Evolutionary conservation across 2,888 invertebrate genomes (phyloP).

Genomic region (Schizaphis graminum): DNA sequence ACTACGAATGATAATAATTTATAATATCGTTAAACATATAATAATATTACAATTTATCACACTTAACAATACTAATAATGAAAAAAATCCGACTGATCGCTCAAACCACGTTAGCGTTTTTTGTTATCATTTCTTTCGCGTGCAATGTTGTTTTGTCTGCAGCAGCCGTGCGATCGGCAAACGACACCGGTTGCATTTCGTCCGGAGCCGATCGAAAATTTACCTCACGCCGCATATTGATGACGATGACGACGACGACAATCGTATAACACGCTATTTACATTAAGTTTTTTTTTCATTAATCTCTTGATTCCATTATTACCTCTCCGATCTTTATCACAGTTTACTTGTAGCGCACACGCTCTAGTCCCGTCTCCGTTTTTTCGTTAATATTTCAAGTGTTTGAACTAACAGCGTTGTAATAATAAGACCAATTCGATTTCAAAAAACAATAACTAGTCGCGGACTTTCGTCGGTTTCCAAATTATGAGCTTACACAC

Average conservation of each 20-base stretch:
- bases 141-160: constrained; percentile 18
- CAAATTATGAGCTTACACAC: not conserved
- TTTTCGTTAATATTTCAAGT: not conserved
- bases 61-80: not conserved
- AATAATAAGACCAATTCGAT: not conserved
- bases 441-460: not conserved
- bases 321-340: not conserved
- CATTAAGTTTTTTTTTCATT: not conserved
- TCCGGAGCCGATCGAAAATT: not conserved
- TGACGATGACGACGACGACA: not conserved
- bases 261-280: not conserved
- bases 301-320: not conserved
- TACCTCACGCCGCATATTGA: not conserved
- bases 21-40: not conserved
- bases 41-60: not conserved
- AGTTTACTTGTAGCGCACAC: not conserved
- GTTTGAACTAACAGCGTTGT: not conserved
- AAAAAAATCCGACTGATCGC: not conserved
- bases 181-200: constrained; percentile 49
- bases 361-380: not conserved
- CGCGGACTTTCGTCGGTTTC: not conserved
- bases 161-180: constrained; percentile 7
- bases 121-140: constrained; percentile 1
- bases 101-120: constrained; percentile 37
- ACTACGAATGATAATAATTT: not conserved